Evolutionary conservation across 2,888 invertebrate genomes (phyloP).

Genomic region (Agrotis puta): DNA sequence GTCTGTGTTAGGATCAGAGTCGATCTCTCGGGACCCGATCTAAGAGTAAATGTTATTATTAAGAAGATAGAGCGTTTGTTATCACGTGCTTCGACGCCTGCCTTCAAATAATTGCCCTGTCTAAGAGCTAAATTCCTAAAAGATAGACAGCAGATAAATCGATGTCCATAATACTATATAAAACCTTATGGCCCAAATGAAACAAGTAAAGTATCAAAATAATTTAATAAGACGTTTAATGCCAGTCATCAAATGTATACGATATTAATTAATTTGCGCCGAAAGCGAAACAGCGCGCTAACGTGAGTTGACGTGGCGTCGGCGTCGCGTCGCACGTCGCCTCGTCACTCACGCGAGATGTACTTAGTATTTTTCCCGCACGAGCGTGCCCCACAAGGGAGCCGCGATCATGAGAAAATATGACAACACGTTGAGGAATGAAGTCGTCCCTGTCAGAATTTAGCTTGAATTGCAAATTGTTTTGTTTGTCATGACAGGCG

Average conservation of each 20-base stretch:
- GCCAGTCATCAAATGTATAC: conserved; percentile 36
- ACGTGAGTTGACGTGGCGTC: conserved; percentile 30
- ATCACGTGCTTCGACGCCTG: conserved; percentile 30
- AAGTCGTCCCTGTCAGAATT: conserved; percentile 67
- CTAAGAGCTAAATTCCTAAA: conserved; percentile 18
- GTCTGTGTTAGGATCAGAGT: conserved; percentile 39
- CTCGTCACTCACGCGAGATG: conserved; percentile 34
- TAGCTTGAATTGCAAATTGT: conserved; percentile 42
- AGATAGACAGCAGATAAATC: conserved; percentile 32
- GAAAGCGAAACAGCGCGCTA: conserved; percentile 44
- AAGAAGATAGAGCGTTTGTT: conserved; percentile 32
- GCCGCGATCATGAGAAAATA: conserved; percentile 51
- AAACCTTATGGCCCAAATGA: conserved; percentile 25
- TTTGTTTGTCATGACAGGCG: conserved; percentile 46
- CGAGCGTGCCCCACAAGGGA: conserved; percentile 38
- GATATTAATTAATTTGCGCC: conserved; percentile 63
- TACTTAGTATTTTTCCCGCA: conserved; percentile 58
- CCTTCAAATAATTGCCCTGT: conserved; percentile 25
- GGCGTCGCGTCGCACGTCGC: conserved; percentile 23
- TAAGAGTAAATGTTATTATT: conserved; percentile 43
- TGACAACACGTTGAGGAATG: conserved; percentile 50
- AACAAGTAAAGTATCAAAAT: conserved; percentile 31
- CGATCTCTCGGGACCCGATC: conserved; percentile 29
- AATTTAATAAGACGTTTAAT: conserved; percentile 45
- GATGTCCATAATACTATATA: conserved; percentile 1